Conservation (phyloP, 2,113 vertebrate genomes). For the Myiagra hebetior region DNA sequence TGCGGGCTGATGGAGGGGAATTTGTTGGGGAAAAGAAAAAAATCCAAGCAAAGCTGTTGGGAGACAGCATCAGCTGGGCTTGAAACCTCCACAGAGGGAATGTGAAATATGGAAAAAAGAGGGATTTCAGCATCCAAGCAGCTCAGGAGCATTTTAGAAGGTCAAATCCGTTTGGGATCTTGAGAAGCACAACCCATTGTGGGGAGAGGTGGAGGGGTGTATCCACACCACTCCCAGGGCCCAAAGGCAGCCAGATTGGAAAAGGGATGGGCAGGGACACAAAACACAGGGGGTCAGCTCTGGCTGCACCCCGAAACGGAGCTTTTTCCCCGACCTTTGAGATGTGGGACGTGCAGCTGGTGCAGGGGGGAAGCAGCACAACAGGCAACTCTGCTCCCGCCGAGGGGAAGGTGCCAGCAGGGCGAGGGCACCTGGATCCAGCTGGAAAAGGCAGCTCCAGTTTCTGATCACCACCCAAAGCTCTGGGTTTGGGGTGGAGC, state of each 20-base stretch:
- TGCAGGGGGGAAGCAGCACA: neutral
- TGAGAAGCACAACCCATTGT: accelerated
- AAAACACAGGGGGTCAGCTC: accelerated
- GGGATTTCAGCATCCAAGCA: neutral
- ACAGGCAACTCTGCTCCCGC: neutral
- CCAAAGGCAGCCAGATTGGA: neutral
- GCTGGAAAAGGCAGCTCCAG: constrained; percentile 51
- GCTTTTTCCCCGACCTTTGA: constrained; percentile 60
- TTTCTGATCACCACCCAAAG: neutral
- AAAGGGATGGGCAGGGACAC: accelerated
- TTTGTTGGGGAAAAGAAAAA: neutral
- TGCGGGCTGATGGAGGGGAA: neutral
- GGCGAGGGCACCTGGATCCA: neutral
- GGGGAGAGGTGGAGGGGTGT: neutral
- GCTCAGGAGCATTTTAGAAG: neutral
- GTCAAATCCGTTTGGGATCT: accelerated
- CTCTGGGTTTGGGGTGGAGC: neutral
- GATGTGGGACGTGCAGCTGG: neutral
- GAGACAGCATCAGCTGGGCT: neutral
- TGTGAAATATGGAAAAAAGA: accelerated
- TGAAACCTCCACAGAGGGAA: neutral
- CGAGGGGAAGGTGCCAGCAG: neutral
- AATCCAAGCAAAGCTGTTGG: neutral
- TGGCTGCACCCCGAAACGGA: neutral
- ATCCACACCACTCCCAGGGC: neutral